Conservation (phyloP, 2,888 invertebrate species). For the Ypsolopha scabrella region DNA sequence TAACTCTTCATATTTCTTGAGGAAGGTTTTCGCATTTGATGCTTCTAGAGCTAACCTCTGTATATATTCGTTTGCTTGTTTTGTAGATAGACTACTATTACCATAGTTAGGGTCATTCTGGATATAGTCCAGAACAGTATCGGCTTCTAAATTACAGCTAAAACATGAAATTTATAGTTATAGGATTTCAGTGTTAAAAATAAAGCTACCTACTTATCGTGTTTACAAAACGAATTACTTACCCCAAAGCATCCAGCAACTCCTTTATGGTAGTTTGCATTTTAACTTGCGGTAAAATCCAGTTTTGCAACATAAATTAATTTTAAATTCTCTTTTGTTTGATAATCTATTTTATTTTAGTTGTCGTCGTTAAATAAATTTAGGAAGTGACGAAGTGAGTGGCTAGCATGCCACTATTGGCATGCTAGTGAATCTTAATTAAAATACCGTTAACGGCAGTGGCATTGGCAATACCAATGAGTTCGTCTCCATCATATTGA, state of each 20-base stretch:
- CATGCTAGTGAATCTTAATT: too few species aligned
- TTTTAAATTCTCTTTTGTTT: too few species aligned
- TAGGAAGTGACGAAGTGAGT: too few species aligned
- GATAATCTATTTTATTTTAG: too few species aligned
- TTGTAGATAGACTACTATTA: constrained; percentile 63
- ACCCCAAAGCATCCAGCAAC: constrained; percentile 71
- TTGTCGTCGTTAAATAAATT: too few species aligned
- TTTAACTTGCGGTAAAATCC: constrained; percentile 43
- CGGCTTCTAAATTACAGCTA: constrained; percentile 73
- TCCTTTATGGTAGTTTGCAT: constrained; percentile 67
- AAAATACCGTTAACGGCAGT: too few species aligned
- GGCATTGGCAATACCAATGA: too few species aligned
- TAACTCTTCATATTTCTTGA: constrained; percentile 81
- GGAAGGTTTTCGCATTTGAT: constrained; percentile 74
- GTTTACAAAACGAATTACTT: constrained; percentile 13
- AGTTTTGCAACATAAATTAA: constrained; percentile 48
- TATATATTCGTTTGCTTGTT: constrained; percentile 72
- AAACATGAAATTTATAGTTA: too few species aligned
- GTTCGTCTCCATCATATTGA: too few species aligned
- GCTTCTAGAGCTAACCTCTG: constrained; percentile 75
- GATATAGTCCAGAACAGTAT: constrained; percentile 73
- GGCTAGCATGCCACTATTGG: too few species aligned
- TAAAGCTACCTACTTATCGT: background rate
- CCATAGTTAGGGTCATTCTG: constrained; percentile 71
- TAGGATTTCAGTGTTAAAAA: too few species aligned